phyloP scores from a whole-genome alignment of 2,113 vertebrate genomes.

The Coregonus clupeaformis region DNA sequence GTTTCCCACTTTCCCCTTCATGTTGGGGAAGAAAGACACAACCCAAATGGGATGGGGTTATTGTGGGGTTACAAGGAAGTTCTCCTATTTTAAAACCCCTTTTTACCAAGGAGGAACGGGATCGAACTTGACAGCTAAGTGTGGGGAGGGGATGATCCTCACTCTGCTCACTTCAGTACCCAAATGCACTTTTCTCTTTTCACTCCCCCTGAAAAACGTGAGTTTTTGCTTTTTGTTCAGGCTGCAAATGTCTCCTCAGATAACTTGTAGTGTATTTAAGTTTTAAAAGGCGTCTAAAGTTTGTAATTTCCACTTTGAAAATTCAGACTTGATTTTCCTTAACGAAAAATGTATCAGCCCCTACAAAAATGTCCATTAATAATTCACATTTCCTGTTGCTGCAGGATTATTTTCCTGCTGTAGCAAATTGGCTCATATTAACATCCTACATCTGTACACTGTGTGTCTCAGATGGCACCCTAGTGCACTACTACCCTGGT shows the following conservation, averaged over 20 bases:
- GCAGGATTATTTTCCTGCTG: neutral
- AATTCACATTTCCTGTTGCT: neutral
- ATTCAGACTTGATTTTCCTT: too few species aligned
- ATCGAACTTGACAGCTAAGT: slow-evolving; percentile 16
- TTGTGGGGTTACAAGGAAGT: neutral
- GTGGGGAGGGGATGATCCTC: neutral
- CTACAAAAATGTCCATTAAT: too few species aligned
- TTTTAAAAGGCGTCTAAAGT: too few species aligned
- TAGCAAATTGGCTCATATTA: neutral
- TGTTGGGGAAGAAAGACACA: neutral
- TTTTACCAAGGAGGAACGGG: neutral
- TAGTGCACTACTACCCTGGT: too few species aligned
- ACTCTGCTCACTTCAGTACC: neutral
- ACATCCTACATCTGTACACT: too few species aligned
- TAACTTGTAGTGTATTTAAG: too few species aligned
- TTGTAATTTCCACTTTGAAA: too few species aligned
- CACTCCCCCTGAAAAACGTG: neutral
- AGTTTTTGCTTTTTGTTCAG: neutral
- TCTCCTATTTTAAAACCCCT: neutral
- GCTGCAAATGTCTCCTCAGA: neutral
- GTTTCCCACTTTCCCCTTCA: neutral
- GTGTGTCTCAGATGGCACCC: too few species aligned
- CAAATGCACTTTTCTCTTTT: neutral
- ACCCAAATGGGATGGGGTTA: neutral
- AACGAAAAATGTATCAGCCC: too few species aligned